phyloP scores from a whole-genome alignment of 2,113 vertebrate genomes.

The Sialia sialis region DNA sequence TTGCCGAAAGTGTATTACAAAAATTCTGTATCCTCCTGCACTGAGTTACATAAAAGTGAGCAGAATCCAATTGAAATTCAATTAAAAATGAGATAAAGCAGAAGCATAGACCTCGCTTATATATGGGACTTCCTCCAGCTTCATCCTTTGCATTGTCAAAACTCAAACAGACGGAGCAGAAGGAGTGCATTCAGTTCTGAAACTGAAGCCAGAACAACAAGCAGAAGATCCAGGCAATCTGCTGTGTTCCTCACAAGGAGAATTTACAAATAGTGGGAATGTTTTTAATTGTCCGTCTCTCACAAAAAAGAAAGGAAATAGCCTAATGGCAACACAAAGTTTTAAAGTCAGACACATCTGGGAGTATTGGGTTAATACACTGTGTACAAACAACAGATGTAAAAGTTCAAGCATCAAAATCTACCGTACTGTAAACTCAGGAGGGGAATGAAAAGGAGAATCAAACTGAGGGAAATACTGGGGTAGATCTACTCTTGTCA shows the following conservation, averaged over 20 bases:
- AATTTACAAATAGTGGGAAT: constrained; percentile 70
- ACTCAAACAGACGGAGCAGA: constrained; percentile 82
- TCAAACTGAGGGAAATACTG: background rate
- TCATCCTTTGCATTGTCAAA: constrained; percentile 78
- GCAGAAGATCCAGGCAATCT: constrained; percentile 80
- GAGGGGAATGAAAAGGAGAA: background rate
- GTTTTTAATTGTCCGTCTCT: constrained; percentile 71
- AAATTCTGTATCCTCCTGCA: constrained; percentile 2
- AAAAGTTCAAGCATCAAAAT: background rate
- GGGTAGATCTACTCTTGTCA: background rate
- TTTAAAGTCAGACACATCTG: constrained; percentile 35
- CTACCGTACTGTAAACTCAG: background rate
- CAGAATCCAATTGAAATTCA: constrained; percentile 51
- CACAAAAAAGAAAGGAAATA: constrained; percentile 63
- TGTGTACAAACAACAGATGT: background rate
- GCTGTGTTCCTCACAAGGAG: constrained; percentile 76
- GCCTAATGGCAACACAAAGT: constrained; percentile 28
- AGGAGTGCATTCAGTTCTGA: constrained; percentile 79
- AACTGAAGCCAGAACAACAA: constrained; percentile 79
- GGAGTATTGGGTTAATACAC: background rate
- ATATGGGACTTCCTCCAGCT: constrained; percentile 73
- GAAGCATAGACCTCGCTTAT: constrained; percentile 61
- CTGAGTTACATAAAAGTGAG: constrained; percentile 10
- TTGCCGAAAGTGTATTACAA: background rate
- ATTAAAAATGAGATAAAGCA: constrained; percentile 59